A percentile compares a stretch with the other conserved stretches of the same genome.
These are phyloP conservation scores for Loris lydekkerianus DNA, from an alignment of 2,797 vertebrate genomes.

Conservation along the genomic window DNA sequence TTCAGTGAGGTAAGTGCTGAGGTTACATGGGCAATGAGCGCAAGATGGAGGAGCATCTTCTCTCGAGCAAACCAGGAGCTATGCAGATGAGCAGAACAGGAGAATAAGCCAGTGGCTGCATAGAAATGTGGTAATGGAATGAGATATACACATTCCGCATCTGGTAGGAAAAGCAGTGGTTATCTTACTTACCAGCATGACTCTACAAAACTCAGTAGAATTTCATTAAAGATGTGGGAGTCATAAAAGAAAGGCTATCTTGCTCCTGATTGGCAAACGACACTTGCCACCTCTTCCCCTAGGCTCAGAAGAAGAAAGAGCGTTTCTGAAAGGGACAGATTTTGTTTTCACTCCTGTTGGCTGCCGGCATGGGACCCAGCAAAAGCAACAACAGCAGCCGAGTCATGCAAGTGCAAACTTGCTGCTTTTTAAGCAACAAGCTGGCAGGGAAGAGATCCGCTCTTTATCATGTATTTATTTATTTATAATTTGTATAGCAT, in stretches of 20 bases:
- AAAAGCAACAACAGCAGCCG: conserved; percentile 57
- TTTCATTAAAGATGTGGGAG: neutral
- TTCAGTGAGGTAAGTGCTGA: neutral
- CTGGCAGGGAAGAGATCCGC: conserved; percentile 74
- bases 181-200: neutral
- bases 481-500: conserved; percentile 80
- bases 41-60: neutral
- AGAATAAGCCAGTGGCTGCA: neutral
- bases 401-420: conserved; percentile 74
- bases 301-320: conserved; percentile 76
- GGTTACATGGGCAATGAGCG: neutral
- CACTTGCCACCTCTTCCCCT: conserved; percentile 74
- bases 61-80: neutral
- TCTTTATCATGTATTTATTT: conserved; percentile 82
- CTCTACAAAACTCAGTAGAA: neutral
- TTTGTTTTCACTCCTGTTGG: conserved; percentile 81
- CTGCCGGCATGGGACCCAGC: conserved; percentile 75
- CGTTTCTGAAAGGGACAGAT: conserved; percentile 79
- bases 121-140: neutral
- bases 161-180: neutral
- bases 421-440: conserved; percentile 78
- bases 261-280: conserved; percentile 69
- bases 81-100: neutral
- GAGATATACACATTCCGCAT: neutral
- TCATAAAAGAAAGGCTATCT: conserved; percentile 65